Base-by-base conservation (phyloP, 2,888 invertebrate genomes). In the Dione vanillae region DNA sequence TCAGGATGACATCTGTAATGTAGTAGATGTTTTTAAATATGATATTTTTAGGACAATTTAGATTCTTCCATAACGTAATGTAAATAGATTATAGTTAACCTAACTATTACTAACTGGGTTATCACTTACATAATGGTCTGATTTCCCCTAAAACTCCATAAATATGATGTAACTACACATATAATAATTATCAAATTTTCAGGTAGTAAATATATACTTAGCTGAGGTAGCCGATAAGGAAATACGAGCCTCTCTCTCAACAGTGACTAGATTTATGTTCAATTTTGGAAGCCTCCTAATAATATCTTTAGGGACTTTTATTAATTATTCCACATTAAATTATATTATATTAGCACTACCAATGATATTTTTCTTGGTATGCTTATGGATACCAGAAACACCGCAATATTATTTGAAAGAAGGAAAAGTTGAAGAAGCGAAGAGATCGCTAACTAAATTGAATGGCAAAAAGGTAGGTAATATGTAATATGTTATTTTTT, bases 331-430 rank as follows among this genome's bases (percentile, higher is more conserved):
- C 0, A 76, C 87, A 70, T 54, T 91, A 76, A 82, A 94, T 85
- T 91, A 89, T 67, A 81, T 90, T 70, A 83, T 94, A 8, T 74
- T 92, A 10, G 74, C 85, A 0, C 74, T 94, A 7, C 94, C 94
- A 0, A 68, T 92, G 0, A 74, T 86, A 1, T 94, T 93, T 77
- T 91, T 94, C 61, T 45, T 83, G 0, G 87, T 85, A 0, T 94
- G 94, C 75, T 83, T 87, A 70, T 94, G 93, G 85, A 94, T 95
- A 80, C 95, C 95, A 0, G 95, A 95, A 77, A 94, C 94, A 0
- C 95, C 95, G 0, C 94, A 95, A 77, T 95, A 87, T 76, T 84
- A 94, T 49, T 79, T 95, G 45, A 95, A 94, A 82, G 90, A 88
- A 69, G 90, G 91, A 0, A 84, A 87, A n/a, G 84, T 90, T 0